Conservation (phyloP, 2,888 invertebrate genomes). For the Drosophila maculinotata region DNA sequence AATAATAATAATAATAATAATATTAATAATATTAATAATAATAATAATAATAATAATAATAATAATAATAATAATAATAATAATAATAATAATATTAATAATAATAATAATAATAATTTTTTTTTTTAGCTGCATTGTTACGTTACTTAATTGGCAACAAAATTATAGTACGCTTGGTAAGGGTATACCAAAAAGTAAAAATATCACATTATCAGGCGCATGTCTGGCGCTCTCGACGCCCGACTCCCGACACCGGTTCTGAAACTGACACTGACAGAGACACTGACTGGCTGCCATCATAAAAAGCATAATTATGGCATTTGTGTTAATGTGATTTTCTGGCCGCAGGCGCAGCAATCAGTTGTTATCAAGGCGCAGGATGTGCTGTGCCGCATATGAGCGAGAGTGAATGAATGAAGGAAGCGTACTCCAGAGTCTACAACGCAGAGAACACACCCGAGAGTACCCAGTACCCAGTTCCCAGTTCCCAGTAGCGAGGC, state of each 20-base stretch:
- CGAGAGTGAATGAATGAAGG: conserved; percentile 14
- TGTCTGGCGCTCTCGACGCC: conserved; percentile 20
- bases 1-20: too few species aligned
- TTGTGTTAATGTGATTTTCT: conserved; percentile 82
- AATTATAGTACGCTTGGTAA: background rate
- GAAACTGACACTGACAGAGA: conserved; percentile 21
- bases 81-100: too few species aligned
- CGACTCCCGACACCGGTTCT: conserved; percentile 12
- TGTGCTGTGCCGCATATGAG: conserved; percentile 25
- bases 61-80: too few species aligned
- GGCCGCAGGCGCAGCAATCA: conserved; percentile 74
- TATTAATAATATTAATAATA: too few species aligned
- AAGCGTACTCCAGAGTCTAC: conserved; percentile 31
- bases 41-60: too few species aligned
- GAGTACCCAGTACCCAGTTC: conserved; percentile 17
- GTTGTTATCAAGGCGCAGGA: conserved; percentile 69
- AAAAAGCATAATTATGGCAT: conserved; percentile 82
- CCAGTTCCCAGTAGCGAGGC: conserved; percentile 26
- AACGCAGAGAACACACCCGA: too few species aligned
- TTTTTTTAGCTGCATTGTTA: too few species aligned
- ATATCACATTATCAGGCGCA: conserved; percentile 31
- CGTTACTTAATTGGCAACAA: background rate
- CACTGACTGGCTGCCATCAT: conserved; percentile 60
- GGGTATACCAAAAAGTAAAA: conserved; percentile 1
- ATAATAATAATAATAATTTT: too few species aligned